Evolutionary conservation across 2,113 vertebrate genomes (phyloP), one percentile per base, ranked within the genome.

Genomic region (Panthera uncia): DNA sequence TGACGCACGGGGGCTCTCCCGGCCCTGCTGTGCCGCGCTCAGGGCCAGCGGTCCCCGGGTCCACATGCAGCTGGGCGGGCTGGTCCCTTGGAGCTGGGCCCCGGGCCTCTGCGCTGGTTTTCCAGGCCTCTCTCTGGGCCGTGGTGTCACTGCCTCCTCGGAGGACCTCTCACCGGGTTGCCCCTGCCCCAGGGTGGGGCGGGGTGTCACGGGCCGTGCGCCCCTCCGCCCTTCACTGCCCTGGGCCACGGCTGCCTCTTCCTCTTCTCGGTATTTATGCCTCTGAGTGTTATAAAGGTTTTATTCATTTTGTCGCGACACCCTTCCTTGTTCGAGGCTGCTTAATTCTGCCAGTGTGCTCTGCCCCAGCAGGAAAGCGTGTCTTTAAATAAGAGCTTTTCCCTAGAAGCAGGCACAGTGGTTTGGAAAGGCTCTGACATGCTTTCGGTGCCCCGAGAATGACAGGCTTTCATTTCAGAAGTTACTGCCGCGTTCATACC

Each of bases 191-290:
- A 9, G 13, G 25, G n/a, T 3, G 15, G 73, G 8, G 14, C 13
- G 1, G 66, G 73, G 25, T 1, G 1, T 7, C 38, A 4, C 6
- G 1, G 73, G 27, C 41, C 3, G 3, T 16, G 73, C 3, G 6
- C 9, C 50, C 19, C 93, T 82, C 52, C n/a, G n/a, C 5, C 0
- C 16, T n/a, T 48, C 2, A 0, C 18, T 55, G 92, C 74, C 73
- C 48, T n/a, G 1, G 33, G 69, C 5, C 18, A 71, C 73, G 31
- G 12, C n/a, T 52, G 29, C 23, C 10, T 38, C 92, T 27, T 48
- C n/a, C 13, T 4, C 23, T 94, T 71, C 1, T 1, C 10, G 0
- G 6, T 68, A 33, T 38, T 89, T 92, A 68, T 83, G 31, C 69
- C 91, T 4, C 74, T 36, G 29, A 18, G 36, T 73, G 74, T 83